Evolutionary conservation across 2,113 vertebrate species (phyloP).

Genomic region (Oncorhynchus clarkii): DNA sequence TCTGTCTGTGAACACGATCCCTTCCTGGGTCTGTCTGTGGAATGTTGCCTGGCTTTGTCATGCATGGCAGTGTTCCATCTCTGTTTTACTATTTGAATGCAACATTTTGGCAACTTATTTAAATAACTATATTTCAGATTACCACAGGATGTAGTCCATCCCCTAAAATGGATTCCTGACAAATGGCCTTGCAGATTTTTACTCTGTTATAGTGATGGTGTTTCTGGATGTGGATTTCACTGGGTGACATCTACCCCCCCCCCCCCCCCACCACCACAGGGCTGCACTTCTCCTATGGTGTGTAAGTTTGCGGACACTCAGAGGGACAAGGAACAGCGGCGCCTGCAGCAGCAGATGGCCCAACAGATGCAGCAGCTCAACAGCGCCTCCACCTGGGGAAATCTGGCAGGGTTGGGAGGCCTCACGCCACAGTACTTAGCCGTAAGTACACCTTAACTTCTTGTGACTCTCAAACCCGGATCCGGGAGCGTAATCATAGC

Average conservation of each 20-base stretch:
- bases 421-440: conserved; percentile 94
- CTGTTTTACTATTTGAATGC: conserved; percentile 55
- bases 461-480: too few relatives aligned
- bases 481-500: too few relatives aligned
- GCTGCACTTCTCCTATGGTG: conserved; percentile 95
- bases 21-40: conserved; percentile 25
- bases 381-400: conserved; percentile 94
- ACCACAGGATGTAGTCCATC: conserved; percentile 33
- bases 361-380: conserved; percentile 98
- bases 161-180: too few relatives aligned
- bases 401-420: conserved; percentile 89
- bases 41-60: conserved; percentile 63
- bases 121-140: not conserved
- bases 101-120: conserved; percentile 28
- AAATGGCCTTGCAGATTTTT: too few relatives aligned
- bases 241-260: conserved; percentile 15
- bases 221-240: conserved; percentile 3
- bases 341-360: conserved; percentile 93
- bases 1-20: not conserved
- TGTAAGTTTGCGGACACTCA: conserved; percentile 97
- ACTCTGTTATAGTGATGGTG: not conserved
- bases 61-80: conserved; percentile 69
- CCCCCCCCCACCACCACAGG: conserved; percentile 72
- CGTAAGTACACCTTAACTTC: conserved; percentile 74
- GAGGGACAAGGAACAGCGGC: conserved; percentile 95